A percentile compares a stretch with the other conserved stretches of the same genome.
phyloP scores from a whole-genome alignment of 2,797 vertebrate genomes.

The Numenius phaeopus region DNA sequence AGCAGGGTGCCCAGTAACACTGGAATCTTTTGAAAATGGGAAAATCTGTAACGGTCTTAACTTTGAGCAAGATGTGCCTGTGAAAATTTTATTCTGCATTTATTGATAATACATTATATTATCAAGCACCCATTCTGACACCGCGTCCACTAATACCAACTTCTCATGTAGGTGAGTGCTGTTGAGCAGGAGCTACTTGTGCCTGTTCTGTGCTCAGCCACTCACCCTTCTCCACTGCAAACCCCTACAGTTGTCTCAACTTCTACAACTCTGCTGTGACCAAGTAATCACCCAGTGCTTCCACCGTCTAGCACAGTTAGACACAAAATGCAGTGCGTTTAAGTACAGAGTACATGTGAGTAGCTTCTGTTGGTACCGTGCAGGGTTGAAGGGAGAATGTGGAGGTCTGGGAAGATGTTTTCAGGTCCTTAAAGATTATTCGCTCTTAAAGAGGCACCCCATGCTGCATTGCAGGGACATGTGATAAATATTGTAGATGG shows the following conservation, averaged over 20 bases:
- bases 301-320: background rate
- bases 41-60: background rate
- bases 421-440: background rate
- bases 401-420: background rate
- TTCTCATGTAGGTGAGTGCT: background rate
- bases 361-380: background rate
- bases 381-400: background rate
- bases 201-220: background rate
- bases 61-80: background rate
- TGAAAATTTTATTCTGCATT: background rate
- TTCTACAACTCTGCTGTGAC: background rate
- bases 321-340: background rate
- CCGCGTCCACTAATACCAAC: fast-evolving
- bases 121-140: background rate
- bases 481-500: background rate
- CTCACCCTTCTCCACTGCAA: background rate
- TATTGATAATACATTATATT: background rate
- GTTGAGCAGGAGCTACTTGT: background rate
- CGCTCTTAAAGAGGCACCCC: background rate
- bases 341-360: background rate
- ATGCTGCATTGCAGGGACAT: background rate
- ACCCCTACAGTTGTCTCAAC: background rate
- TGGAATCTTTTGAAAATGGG: background rate
- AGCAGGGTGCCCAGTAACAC: background rate
- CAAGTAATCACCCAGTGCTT: background rate